Evolutionary conservation across 53 echinoderm and acorn worm genomes (phyloP), one percentile per base, ranked within the genome.

Genomic region (Echinometra lucunter): DNA sequence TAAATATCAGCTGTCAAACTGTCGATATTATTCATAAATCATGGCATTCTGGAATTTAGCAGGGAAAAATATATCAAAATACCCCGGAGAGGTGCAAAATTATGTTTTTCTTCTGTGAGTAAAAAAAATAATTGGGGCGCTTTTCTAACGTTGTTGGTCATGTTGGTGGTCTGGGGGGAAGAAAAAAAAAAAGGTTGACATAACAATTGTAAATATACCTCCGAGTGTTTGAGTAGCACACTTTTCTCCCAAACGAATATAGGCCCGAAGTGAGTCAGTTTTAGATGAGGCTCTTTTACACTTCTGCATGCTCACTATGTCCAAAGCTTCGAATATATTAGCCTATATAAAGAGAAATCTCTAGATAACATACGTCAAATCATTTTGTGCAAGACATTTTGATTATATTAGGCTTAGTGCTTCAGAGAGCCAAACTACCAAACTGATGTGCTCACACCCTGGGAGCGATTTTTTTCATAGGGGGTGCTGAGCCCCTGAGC

Each of bases 1-100:
- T 49, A 15, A 78, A 85, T 17, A 85, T 45, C 85, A 85, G 47
- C 85, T 85, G 85, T 85, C 85, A n/a, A 85, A 28, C 11, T 49
- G 85, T 85, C 85, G 85, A 85, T 85, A n/a, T 85, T 47, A 49
- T 85, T n/a, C 47, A 85, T 85, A 85, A 85, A 85, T n/a, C 85
- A 1, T 85, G 47, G 30, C 85, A 85, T 85, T 47, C n/a, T 49
- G 11, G 47, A 75, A n/a, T n/a, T n/a, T n/a, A n/a, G n/a, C n/a
- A n/a, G n/a, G 23, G 42, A 85, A 53, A 47, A 49, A 47, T 28
- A 3, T n/a, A 85, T 49, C 85, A 85, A 85, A 85, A 85, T 49
- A n/a, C 85, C 85, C 28, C 49, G 8, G 15, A 40, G 49, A 45
- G 13, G 7, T 49, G 12, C 1, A 30, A 10, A n/a, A n/a, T n/a